Evolutionary conservation across 1,140 invertebrate species (phyloP), one percentile per base, ranked within the genome.

Genomic region (Anoplophora glabripennis): DNA sequence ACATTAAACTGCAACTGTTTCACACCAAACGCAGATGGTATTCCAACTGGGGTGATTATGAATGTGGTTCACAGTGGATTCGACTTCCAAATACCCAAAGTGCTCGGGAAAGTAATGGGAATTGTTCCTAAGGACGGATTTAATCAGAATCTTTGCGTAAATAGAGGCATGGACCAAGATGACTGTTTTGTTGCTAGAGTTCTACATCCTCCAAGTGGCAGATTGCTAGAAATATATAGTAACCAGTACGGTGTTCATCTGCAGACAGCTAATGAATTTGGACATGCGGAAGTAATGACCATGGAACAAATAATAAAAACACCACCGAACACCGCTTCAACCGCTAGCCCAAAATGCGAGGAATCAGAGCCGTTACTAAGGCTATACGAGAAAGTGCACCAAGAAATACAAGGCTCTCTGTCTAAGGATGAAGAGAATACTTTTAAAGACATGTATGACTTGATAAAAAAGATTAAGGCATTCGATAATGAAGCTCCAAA

Each of bases 171-270:
- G 28, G 73, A 71, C 53, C 69, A 69, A 56, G 52, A 62, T 0
- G 35, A 62, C 12, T 65, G 65, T 44, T 72, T 73, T 40, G 67
- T 72, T 11, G 71, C 62, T 5, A 51, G 70, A 36, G 11, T 71
- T 1, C 45, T 64, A 28, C 84, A 89, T 75, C 79, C 81, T 0
- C 60, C 61, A 1, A 81, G 78, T 66, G 87, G 88, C 18, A 77
- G 87, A 47, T 75, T 65, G 7, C 63, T 91, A 53, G 82, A 88
- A 64, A 77, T 89, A 2, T 81, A 78, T 37, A 84, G 86, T 4
- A 85, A 87, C 70, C 88, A 90, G 65, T 85, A 84, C 1, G 89
- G 87, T 4, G 78, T 90, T 34, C 85, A 89, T 64, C 82, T 92
- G 59, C 89, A 89, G 62, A 90, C 89, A 69, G 68, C 33, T 28